Percentiles rank a stretch among this genome's conserved stretches.
Conservation (phyloP, 64 coral and sea anemone genomes). For the Pachyseris speciosa region DNA sequence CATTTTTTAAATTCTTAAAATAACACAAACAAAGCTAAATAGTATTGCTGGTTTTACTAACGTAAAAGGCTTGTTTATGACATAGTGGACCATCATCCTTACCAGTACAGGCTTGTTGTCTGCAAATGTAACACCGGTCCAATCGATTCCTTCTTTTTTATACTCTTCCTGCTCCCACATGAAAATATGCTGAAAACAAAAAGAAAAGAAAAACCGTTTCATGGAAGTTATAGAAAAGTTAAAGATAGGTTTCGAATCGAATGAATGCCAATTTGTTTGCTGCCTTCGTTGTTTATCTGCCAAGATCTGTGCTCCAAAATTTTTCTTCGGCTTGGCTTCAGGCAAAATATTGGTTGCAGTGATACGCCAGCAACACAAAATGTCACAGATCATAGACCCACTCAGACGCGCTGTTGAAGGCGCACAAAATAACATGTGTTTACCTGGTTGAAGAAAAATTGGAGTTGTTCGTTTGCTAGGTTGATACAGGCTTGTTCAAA, state of each 20-base stretch:
- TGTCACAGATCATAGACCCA: too few relatives aligned
- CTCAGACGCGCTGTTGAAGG: too few relatives aligned
- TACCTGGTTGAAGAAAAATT: constrained; percentile 97
- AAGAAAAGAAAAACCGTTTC: not conserved
- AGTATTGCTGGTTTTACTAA: not conserved
- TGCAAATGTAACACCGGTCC: constrained; percentile 72
- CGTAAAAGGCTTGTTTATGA: not conserved
- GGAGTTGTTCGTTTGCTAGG: constrained; percentile 91
- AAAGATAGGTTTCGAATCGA: too few relatives aligned
- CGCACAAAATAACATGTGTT: not conserved
- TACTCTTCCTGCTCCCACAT: constrained; percentile 97
- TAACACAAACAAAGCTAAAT: not conserved
- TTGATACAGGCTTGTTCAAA: constrained; percentile 94
- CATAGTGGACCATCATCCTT: not conserved
- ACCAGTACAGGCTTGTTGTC: constrained; percentile 94
- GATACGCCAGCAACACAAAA: too few relatives aligned
- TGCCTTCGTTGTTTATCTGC: too few relatives aligned
- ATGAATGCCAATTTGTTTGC: not conserved
- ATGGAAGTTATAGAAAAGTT: not conserved
- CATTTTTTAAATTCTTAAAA: too few relatives aligned
- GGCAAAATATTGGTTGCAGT: too few relatives aligned
- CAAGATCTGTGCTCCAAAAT: too few relatives aligned
- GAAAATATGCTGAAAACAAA: constrained; percentile 93
- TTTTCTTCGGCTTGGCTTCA: too few relatives aligned
- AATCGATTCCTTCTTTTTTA: constrained; percentile 91